These are phyloP conservation scores for Heteromurus nitidus DNA, from an alignment of 2,888 invertebrate species.

Conservation along the genomic window DNA sequence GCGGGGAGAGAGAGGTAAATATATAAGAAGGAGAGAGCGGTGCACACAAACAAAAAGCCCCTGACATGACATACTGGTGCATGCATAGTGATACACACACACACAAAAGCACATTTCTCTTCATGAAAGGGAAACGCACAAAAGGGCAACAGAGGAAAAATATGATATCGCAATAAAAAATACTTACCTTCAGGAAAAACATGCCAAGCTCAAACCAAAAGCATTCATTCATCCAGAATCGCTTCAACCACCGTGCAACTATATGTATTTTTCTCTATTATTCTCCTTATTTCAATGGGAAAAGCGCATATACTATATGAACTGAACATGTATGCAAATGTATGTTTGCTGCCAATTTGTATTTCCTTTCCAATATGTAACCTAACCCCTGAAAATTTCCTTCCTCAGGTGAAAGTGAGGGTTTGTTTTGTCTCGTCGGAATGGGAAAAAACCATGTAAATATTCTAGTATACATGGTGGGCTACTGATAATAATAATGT, in stretches of 20 bases:
- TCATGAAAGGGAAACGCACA: conserved; percentile 35
- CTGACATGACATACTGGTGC: conserved; percentile 12
- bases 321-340: background rate
- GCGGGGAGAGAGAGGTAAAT: background rate
- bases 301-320: too few relatives aligned
- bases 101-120: conserved; percentile 45
- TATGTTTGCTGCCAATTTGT: conserved; percentile 46
- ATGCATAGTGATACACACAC: conserved; percentile 31
- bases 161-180: conserved; percentile 27
- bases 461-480: too few relatives aligned
- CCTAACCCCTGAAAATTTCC: conserved; percentile 36
- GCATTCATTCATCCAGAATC: conserved; percentile 21
- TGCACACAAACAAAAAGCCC: conserved; percentile 9
- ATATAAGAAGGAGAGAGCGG: background rate
- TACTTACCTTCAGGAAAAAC: conserved; percentile 20
- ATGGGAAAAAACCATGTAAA: too few relatives aligned
- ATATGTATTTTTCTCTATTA: background rate
- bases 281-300: too few relatives aligned
- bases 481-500: too few relatives aligned
- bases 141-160: conserved; percentile 28
- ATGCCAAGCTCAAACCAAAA: conserved; percentile 10
- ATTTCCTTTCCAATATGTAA: conserved; percentile 50
- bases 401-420: background rate
- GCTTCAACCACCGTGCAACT: background rate
- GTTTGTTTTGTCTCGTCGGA: background rate